Evolutionary conservation across 2,888 invertebrate genomes (phyloP).

Genomic region (Heliconius erato): DNA sequence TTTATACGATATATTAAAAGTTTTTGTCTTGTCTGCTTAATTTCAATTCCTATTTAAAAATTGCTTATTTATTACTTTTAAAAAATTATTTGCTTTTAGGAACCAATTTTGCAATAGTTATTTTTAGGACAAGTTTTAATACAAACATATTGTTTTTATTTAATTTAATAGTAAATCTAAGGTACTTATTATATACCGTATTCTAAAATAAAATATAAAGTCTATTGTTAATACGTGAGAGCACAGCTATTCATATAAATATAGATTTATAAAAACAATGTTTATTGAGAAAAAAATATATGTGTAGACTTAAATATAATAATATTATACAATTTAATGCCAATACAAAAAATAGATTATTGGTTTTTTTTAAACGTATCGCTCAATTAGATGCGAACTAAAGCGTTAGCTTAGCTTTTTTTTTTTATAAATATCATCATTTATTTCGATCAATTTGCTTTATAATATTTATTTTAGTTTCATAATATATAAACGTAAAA

Average conservation of each 20-base stretch:
- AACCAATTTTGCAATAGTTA: too few relatives aligned
- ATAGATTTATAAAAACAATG: conserved; percentile 7
- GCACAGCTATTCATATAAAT: conserved; percentile 19
- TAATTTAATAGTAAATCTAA: neutral
- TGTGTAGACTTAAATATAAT: neutral
- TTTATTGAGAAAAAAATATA: conserved; percentile 20
- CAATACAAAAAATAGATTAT: conserved; percentile 1
- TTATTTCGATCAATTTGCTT: neutral
- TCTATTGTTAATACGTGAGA: conserved; percentile 1
- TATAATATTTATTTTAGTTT: neutral
- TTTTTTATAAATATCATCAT: neutral
- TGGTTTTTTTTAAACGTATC: conserved; percentile 7
- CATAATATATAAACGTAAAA: neutral
- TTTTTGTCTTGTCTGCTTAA: neutral
- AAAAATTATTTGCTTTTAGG: too few relatives aligned
- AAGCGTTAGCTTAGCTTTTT: neutral
- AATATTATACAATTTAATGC: conserved; percentile 1
- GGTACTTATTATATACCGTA: neutral
- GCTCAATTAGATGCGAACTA: conserved; percentile 15
- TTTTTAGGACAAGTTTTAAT: neutral
- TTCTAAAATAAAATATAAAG: conserved; percentile 1
- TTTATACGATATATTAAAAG: neutral
- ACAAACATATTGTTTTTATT: neutral
- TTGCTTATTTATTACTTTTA: too few relatives aligned
- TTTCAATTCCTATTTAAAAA: neutral